Evolutionary conservation across 2,797 vertebrate species (phyloP).

Genomic region (Eutrigla gurnardus): DNA sequence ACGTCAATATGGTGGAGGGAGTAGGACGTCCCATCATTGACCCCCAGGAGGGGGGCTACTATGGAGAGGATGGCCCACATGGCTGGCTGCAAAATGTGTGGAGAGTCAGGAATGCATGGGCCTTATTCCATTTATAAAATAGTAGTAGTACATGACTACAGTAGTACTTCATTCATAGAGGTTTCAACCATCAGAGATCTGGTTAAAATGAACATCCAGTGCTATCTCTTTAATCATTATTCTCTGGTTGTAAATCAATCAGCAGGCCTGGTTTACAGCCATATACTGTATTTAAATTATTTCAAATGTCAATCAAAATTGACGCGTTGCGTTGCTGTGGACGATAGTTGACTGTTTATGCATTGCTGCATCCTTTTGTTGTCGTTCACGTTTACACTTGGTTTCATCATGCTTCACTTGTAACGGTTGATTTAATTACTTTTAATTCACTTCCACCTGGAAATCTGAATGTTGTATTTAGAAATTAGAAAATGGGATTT

Average conservation of each 20-base stretch:
- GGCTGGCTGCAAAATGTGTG: too few species aligned
- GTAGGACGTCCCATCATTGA: constrained; percentile 47
- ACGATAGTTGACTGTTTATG: not conserved
- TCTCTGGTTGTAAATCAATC: not conserved
- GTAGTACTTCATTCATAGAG: too few species aligned
- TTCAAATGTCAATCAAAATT: not conserved
- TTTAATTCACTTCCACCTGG: not conserved
- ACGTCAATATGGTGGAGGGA: constrained; percentile 28
- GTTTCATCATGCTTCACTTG: not conserved
- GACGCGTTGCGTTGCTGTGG: not conserved
- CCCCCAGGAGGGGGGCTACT: not conserved
- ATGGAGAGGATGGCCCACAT: too few species aligned
- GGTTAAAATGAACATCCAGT: not conserved
- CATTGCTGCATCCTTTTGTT: too few species aligned
- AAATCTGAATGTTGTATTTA: not conserved
- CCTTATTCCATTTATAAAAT: too few species aligned
- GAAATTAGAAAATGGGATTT: not conserved
- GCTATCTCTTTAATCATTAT: not conserved
- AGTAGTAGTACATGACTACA: too few species aligned
- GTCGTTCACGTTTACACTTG: not conserved
- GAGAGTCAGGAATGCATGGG: too few species aligned
- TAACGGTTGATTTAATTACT: not conserved
- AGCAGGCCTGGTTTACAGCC: not conserved
- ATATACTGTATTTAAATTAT: not conserved
- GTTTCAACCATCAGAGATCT: not conserved